Conservation (phyloP, 2,797 vertebrate genomes). For the Danio albolineatus region DNA sequence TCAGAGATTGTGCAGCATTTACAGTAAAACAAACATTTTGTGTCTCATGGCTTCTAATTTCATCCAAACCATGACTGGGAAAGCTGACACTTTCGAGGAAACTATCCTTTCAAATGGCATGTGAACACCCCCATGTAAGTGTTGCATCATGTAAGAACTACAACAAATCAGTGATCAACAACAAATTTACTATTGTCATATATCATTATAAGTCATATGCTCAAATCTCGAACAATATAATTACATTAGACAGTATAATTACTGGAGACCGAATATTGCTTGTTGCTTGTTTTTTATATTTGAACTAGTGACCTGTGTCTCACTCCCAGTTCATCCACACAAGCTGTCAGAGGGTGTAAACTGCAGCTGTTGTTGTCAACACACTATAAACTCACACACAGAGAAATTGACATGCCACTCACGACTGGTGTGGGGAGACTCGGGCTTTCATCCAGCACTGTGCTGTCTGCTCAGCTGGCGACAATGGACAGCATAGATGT, state of each 20-base stretch:
- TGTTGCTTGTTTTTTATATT: background rate
- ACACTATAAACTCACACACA: constrained; percentile 17
- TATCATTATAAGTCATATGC: background rate
- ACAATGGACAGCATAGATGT: constrained; percentile 25
- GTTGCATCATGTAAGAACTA: background rate
- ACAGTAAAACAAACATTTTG: background rate
- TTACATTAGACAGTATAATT: too few relatives aligned
- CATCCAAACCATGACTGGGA: background rate
- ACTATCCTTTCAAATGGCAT: background rate
- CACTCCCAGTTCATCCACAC: background rate
- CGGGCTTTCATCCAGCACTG: constrained; percentile 29
- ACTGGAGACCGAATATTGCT: background rate
- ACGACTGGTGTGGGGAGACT: constrained; percentile 13
- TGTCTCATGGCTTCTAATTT: background rate
- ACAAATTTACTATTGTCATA: background rate
- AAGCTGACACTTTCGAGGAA: background rate
- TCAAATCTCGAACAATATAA: background rate
- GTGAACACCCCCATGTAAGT: background rate
- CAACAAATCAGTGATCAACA: background rate
- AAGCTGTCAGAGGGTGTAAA: background rate
- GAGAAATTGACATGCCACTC: constrained; percentile 1
- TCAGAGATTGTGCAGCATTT: background rate
- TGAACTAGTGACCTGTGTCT: constrained; percentile 18
- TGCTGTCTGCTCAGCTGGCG: constrained; percentile 26
- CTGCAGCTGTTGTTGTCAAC: constrained; percentile 25